phyloP scores from a whole-genome alignment of 2,888 invertebrate species.

The Himalopsyche anomala region DNA sequence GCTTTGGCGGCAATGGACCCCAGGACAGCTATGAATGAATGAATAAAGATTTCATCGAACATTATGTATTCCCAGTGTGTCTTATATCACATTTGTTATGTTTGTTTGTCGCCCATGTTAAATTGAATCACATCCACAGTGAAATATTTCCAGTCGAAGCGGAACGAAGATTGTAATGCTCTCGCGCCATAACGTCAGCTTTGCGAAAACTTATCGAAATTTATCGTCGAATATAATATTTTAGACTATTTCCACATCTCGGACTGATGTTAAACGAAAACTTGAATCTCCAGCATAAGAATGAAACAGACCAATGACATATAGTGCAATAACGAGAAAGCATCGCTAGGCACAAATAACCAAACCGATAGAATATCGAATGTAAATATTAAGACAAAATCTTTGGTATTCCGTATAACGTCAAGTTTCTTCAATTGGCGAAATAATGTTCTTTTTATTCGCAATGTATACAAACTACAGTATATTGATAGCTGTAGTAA shows the following conservation, averaged over 20 bases:
- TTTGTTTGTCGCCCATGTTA: slow-evolving; percentile 22
- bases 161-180: slow-evolving; percentile 40
- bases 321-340: slow-evolving; percentile 27
- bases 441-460: no score
- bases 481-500: no score
- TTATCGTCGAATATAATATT: slow-evolving; percentile 59
- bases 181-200: slow-evolving; percentile 58
- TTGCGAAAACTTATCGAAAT: slow-evolving; percentile 62
- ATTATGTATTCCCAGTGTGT: slow-evolving; percentile 43
- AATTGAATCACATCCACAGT: slow-evolving; percentile 45
- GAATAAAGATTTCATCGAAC: slow-evolving; percentile 43
- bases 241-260: slow-evolving; percentile 32
- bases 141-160: slow-evolving; percentile 24
- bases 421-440: no score
- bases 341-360: slow-evolving; percentile 11
- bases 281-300: not conserved
- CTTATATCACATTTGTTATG: slow-evolving; percentile 35
- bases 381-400: not conserved
- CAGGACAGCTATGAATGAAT: slow-evolving; percentile 6
- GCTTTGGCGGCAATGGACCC: not conserved
- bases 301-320: slow-evolving; percentile 1
- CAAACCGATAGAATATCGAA: not conserved
- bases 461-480: no score
- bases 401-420: no score
- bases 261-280: slow-evolving; percentile 38